Base-by-base conservation (phyloP, 2,113 vertebrate genomes). In the Trinectes maculatus region DNA sequence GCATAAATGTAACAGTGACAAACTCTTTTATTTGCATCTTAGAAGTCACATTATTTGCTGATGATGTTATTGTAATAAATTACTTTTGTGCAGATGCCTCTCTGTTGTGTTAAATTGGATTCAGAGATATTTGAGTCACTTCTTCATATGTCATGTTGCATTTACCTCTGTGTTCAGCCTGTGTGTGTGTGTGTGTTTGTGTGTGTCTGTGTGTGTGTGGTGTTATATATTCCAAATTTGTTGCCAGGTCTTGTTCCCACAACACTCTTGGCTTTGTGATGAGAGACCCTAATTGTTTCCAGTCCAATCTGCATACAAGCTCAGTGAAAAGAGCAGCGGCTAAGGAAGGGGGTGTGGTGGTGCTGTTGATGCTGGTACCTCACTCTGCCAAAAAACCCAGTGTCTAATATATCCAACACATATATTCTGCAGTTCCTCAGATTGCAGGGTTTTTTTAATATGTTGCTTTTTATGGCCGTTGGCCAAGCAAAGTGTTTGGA, bases 281-380 rank as follows among this genome's bases (percentile, higher is more conserved):
- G 69, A 68, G 48, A 59, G 65, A 64, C 61, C 61, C 63, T 86
- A 86, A 89, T 87, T 72, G 80, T 79, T 82, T 66, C 78, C 84
- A 83, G 79, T 66, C 74, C 74, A 75, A 66, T 85, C 74, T 79
- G 59, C 79, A 78, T 66, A 47, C 68, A 86, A n/a, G 74, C 59
- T 53, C 56, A 71, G 63, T 47, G 80, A 78, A 74, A 82, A 71
- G 71, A 76, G 74, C 70, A 49, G 73, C 18, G 12, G 69, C 56
- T 46, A 49, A 56, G 19, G 55, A 85, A 87, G 85, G 87, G 88
- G 86, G 89, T 87, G 88, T 90, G 88, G 87, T 89, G 43, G 83
- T 42, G 52, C 52, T 57, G 79, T 79, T 82, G 77, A 89, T 86
- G 84, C 86, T 79, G 72, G 72, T 71, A 55, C 74, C 55, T 74